Evolutionary conservation across 2,888 invertebrate species (phyloP).

Genomic region (Xestia sexstrigata): DNA sequence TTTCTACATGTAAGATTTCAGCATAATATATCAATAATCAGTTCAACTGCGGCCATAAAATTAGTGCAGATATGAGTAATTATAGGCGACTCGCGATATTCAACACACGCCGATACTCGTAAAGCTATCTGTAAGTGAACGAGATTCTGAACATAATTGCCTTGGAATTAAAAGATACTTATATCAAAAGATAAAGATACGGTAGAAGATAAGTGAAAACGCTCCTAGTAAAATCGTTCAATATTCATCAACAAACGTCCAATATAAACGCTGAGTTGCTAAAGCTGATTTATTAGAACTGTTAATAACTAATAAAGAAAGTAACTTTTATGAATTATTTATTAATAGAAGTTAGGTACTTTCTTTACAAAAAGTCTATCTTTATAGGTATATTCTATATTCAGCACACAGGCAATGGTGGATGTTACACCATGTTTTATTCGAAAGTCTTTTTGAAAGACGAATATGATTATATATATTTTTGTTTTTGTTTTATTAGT

Average conservation of each 20-base stretch:
- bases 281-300: conserved; percentile 61
- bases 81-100: conserved; percentile 76
- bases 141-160: conserved; percentile 84
- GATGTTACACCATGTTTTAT: not conserved
- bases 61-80: conserved; percentile 80
- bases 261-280: conserved; percentile 65
- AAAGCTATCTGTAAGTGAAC: conserved; percentile 76
- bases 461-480: not conserved
- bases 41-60: conserved; percentile 68
- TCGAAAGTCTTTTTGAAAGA: not conserved
- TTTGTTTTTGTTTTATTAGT: not conserved
- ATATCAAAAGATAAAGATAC: conserved; percentile 71
- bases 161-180: conserved; percentile 82
- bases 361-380: not conserved
- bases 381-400: not conserved
- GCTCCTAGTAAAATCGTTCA: conserved; percentile 73
- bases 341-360: not conserved
- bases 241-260: conserved; percentile 78
- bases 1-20: not conserved
- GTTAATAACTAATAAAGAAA: not conserved
- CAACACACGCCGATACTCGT: conserved; percentile 76
- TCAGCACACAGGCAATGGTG: not conserved
- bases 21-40: not conserved
- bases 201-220: conserved; percentile 69
- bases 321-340: not conserved